Conservation (phyloP, 2,888 invertebrate genomes). For the Anaspis maculata region DNA sequence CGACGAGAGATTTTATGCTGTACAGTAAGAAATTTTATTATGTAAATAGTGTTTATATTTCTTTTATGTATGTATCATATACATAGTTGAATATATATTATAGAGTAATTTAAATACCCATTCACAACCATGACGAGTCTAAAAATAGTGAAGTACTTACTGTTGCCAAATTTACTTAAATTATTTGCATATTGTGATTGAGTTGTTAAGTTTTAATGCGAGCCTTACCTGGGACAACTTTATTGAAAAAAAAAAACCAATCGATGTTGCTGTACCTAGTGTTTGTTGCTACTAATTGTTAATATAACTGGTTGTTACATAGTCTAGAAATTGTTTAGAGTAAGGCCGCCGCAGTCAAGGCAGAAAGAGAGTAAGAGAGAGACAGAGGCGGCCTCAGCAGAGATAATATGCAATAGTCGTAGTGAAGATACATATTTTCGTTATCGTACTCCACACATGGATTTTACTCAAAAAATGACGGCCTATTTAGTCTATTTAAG, state of each 20-base stretch:
- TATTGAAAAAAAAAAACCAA: conserved; percentile 2
- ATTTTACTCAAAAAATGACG: conserved; percentile 22
- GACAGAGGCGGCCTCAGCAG: no score
- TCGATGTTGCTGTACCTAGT: conserved; percentile 33
- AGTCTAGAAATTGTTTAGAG: conserved; percentile 2
- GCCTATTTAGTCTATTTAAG: conserved; percentile 24
- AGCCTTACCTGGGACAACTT: no score
- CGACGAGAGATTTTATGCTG: no score
- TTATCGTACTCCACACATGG: conserved; percentile 9
- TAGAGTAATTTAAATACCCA: no score
- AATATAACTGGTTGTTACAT: conserved; percentile 37
- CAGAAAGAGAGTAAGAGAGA: background rate
- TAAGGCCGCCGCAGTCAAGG: conserved; percentile 4
- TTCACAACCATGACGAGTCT: no score
- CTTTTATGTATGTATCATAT: no score
- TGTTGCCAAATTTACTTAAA: conserved; percentile 9
- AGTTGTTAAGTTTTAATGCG: conserved; percentile 1
- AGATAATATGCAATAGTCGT: conserved; percentile 25
- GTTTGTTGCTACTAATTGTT: conserved; percentile 36
- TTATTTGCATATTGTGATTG: conserved; percentile 3
- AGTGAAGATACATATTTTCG: conserved; percentile 13
- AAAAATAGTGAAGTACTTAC: conserved; percentile 8
- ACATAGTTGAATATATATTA: no score
- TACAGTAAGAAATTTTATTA: no score
- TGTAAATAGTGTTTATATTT: no score